Evolutionary conservation across 2,113 vertebrate species (phyloP).

Genomic region (Mustelus asterias): DNA sequence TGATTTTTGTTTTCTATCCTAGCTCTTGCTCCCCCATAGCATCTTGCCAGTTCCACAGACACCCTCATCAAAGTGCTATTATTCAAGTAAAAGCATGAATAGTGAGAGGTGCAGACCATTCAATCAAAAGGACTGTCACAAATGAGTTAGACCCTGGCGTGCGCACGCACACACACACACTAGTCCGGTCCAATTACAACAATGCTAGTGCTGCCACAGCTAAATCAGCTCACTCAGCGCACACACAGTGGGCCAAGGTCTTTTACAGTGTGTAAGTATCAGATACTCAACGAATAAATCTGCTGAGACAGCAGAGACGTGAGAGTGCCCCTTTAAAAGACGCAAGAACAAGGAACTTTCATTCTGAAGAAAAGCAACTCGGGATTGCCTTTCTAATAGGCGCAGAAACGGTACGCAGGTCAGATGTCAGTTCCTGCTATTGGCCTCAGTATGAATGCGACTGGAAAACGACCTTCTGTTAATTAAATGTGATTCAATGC

Average conservation of each 20-base stretch:
- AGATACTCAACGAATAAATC: neutral
- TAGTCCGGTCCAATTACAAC: neutral
- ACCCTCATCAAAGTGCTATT: constrained; percentile 2
- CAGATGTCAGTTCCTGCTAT: too few relatives aligned
- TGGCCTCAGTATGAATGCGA: neutral
- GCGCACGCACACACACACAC: neutral
- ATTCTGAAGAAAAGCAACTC: neutral
- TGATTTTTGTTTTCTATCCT: neutral
- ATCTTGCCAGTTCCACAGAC: neutral
- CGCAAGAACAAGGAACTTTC: neutral
- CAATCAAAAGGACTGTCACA: neutral
- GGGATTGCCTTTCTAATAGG: neutral
- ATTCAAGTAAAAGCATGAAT: neutral
- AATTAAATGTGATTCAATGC: neutral
- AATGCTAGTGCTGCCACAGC: neutral
- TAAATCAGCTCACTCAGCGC: constrained; percentile 4
- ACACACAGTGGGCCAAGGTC: neutral
- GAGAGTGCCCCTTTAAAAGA: neutral
- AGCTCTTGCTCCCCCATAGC: neutral
- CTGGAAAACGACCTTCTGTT: neutral
- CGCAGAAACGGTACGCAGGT: neutral
- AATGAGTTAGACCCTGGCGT: neutral
- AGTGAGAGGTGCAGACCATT: neutral
- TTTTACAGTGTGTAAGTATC: neutral
- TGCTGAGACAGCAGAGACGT: neutral